Percentiles rank a stretch among this genome's conserved stretches.
Evolutionary conservation across 2,888 invertebrate genomes (phyloP).

Genomic region (Conus canariensis): DNA sequence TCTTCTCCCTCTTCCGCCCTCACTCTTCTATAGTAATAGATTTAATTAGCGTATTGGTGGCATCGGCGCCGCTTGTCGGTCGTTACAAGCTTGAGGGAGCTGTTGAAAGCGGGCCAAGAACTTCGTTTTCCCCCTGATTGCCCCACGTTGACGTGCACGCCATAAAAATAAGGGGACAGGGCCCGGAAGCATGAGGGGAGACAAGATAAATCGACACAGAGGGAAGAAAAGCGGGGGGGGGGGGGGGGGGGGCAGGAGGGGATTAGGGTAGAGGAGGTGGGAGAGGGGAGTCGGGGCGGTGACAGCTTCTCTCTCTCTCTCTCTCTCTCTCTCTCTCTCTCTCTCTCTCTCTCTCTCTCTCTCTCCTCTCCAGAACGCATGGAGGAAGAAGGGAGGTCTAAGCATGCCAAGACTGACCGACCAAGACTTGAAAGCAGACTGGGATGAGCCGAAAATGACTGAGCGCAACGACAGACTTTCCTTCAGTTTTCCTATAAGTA

Average conservation of each 20-base stretch:
- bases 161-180: background rate
- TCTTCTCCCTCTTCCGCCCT: background rate
- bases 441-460: too few species aligned
- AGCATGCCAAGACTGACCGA: too few species aligned
- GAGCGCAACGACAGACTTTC: too few species aligned
- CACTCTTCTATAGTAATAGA: slow-evolving; percentile 32
- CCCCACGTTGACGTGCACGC: background rate
- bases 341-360: too few species aligned
- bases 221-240: background rate
- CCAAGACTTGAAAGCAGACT: too few species aligned
- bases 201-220: slow-evolving; percentile 23
- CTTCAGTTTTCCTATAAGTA: too few species aligned
- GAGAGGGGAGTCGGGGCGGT: background rate
- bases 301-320: background rate
- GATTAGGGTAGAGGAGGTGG: too few species aligned
- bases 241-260: too few species aligned
- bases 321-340: too few species aligned
- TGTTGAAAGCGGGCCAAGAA: slow-evolving; percentile 16
- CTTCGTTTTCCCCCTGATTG: slow-evolving; percentile 18
- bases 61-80: slow-evolving; percentile 28
- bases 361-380: background rate
- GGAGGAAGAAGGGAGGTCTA: too few species aligned
- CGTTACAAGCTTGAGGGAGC: slow-evolving; percentile 31
- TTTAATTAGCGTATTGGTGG: slow-evolving; percentile 46
- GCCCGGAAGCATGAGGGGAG: slow-evolving; percentile 15